phyloP scores from a whole-genome alignment of 2,888 invertebrate genomes.

The Ctena decussata region DNA sequence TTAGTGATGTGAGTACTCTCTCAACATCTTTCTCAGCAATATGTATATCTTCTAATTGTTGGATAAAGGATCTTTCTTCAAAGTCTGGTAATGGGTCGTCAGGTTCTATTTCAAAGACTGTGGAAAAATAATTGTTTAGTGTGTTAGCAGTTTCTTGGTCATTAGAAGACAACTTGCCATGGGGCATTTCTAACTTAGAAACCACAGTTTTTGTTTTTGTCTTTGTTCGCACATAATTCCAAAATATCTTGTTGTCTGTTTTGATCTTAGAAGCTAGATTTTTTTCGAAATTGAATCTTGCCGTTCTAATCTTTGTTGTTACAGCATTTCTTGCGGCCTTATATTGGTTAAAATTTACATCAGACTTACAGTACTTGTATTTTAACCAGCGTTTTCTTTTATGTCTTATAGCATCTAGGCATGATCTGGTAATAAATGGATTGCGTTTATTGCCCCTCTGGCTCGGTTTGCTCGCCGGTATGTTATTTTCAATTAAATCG shows the following conservation, averaged over 20 bases:
- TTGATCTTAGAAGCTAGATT: background rate
- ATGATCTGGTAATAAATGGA: background rate
- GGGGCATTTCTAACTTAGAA: background rate
- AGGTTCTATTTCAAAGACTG: background rate
- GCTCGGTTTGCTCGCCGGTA: background rate
- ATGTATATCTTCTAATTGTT: background rate
- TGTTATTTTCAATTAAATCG: slow-evolving; percentile 4
- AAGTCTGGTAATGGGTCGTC: background rate
- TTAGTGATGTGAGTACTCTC: background rate
- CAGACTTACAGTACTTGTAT: background rate
- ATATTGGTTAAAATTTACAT: slow-evolving; percentile 13
- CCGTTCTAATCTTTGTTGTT: background rate
- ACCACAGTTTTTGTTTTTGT: slow-evolving; percentile 9
- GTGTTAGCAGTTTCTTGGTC: slow-evolving; percentile 7
- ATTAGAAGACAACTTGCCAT: background rate
- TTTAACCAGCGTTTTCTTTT: slow-evolving; percentile 23
- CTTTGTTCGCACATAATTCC: slow-evolving; percentile 10
- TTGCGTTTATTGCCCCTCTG: background rate
- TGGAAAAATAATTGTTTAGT: slow-evolving; percentile 8
- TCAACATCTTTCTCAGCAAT: background rate
- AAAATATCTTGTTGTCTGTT: slow-evolving; percentile 12
- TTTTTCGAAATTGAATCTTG: slow-evolving; percentile 13
- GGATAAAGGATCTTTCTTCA: background rate
- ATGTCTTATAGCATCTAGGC: slow-evolving; percentile 4
- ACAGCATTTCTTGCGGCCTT: slow-evolving; percentile 12